Evolutionary conservation across 2,113 vertebrate genomes (phyloP), one percentile per base, ranked within the genome.

Genomic region (Perccottus glenii): DNA sequence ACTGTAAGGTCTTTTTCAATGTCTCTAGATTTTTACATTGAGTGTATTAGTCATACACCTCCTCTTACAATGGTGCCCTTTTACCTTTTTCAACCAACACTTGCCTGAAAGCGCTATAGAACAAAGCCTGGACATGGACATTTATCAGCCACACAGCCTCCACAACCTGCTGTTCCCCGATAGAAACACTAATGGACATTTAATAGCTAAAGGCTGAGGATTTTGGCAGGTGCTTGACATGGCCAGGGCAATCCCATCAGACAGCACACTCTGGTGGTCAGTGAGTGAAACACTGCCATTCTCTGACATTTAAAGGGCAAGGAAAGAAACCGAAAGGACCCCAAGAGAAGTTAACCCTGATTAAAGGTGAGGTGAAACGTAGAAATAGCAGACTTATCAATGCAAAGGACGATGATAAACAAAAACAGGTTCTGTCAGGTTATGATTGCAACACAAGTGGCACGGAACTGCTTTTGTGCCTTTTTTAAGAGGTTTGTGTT

Each of bases 191-290:
- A 35, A 7, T 72, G 60, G 65, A 66, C 64, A 58, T 50, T 68
- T 9, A 71, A 64, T 51, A 16, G 52, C 57, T 47, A 11, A 38
- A 43, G 44, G 53, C 55, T 75, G 40, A 67, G 56, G 59, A 73
- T 60, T 82, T 46, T 59, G 11, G 16, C 35, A 32, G 61, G 43
- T 48, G 45, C 64, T 59, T 27, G 44, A 42, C 51, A 48, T 60
- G 67, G n/a, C 16, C 46, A 51, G 7, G 60, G 38, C 59, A 87
- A 73, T 62, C 62, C 57, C 81, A 74, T 84, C 63, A 59, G 52
- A 78, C 70, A 85, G 85, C 45, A 2, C 86, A 33, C 86, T 87
- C 90, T 90, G 66, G 77, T 88, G 90, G 85, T 60, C 43, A 68
- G 38, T 59, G 14, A 0, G 19, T 38, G 50, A 46, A 82, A 10